Percentiles rank a stretch among this genome's conserved stretches.
Conservation (phyloP, 2,797 vertebrate species). For the Spheniscus humboldti region DNA sequence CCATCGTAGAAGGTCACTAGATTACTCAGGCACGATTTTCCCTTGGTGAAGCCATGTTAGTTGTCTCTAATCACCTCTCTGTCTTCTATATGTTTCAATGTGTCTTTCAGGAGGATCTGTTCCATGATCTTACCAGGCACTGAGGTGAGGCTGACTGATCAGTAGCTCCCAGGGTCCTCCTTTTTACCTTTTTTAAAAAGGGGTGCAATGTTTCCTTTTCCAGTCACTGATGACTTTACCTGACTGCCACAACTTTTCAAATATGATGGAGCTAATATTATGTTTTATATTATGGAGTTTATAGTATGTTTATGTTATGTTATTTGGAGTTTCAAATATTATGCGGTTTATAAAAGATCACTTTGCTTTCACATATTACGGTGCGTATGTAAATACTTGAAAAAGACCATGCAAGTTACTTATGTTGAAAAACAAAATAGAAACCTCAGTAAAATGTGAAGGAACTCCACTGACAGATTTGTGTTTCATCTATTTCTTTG, state of each 20-base stretch:
- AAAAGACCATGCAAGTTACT: background rate
- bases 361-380: background rate
- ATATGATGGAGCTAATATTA: background rate
- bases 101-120: background rate
- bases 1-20: background rate
- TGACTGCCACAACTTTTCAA: background rate
- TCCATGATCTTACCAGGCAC: background rate
- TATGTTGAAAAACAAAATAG: background rate
- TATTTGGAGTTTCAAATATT: background rate
- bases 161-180: background rate
- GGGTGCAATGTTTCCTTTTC: background rate
- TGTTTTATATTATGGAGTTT: background rate
- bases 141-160: background rate
- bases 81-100: background rate
- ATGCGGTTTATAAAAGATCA: background rate
- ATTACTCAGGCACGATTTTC: background rate
- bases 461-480: background rate
- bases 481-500: background rate
- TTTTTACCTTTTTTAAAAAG: background rate
- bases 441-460: background rate
- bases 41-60: background rate
- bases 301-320: background rate
- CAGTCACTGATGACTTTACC: background rate
- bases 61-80: background rate
- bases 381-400: background rate